Conservation (phyloP, 2,113 vertebrate species). For the Heterotilapia buettikoferi region DNA sequence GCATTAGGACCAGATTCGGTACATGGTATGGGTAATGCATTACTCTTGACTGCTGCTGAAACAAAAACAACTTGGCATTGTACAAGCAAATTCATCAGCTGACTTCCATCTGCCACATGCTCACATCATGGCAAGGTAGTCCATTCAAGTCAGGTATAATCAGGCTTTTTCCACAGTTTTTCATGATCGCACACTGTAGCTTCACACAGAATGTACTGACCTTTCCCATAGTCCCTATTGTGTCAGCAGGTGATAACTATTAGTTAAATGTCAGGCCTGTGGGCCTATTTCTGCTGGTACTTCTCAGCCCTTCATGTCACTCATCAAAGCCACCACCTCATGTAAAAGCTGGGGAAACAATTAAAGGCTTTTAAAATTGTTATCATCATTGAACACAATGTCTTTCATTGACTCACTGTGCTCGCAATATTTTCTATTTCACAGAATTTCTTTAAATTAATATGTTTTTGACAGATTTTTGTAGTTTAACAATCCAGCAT, state of each 20-base stretch:
- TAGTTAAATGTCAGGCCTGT: conserved; percentile 1
- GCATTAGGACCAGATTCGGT: not conserved
- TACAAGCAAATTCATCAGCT: not conserved
- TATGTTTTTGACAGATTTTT: not conserved
- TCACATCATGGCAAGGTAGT: not conserved
- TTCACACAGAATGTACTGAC: not conserved
- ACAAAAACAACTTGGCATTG: not conserved
- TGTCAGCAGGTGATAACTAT: not conserved
- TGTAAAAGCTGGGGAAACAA: not conserved
- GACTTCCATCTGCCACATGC: not conserved
- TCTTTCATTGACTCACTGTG: not conserved
- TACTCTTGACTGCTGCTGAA: not conserved
- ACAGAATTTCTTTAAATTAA: not conserved
- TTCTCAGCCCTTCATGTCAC: not conserved
- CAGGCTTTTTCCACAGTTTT: not conserved
- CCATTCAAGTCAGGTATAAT: not conserved
- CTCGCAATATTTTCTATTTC: not conserved
- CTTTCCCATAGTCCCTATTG: not conserved
- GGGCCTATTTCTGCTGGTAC: not conserved
- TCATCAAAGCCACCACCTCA: not conserved
- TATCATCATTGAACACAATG: not conserved
- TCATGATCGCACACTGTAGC: not conserved
- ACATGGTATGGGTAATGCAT: not conserved
- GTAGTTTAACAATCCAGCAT: not conserved
- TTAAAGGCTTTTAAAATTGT: not conserved